Conservation (phyloP, 2,797 vertebrate species). For the Toxotes lorentzi region DNA sequence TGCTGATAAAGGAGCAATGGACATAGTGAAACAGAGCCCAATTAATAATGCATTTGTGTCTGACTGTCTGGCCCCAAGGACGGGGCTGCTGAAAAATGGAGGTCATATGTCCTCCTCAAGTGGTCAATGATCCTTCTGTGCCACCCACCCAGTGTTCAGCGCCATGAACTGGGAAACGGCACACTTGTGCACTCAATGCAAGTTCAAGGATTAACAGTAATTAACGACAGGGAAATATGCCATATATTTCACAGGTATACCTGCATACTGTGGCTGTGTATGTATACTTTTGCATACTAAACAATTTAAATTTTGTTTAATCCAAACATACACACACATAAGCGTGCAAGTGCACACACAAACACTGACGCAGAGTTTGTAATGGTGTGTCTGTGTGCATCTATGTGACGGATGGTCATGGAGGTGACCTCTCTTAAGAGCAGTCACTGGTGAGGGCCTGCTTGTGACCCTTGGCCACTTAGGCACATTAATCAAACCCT, state of each 20-base stretch:
- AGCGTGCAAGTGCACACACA: constrained; percentile 9
- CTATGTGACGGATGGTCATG: constrained; percentile 88
- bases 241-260: not conserved
- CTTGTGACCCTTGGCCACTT: constrained; percentile 93
- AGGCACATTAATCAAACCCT: constrained; percentile 95
- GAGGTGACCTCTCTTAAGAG: constrained; percentile 92
- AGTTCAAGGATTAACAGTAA: constrained; percentile 31
- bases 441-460: constrained; percentile 86
- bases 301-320: constrained; percentile 33
- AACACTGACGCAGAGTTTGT: constrained; percentile 45
- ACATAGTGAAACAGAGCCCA: constrained; percentile 81
- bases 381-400: constrained; percentile 52
- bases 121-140: constrained; percentile 74
- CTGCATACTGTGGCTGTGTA: constrained; percentile 9
- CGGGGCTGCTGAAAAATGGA: constrained; percentile 77
- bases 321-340: not conserved
- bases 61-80: constrained; percentile 83
- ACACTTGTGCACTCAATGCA: constrained; percentile 21
- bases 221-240: constrained; percentile 15
- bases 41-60: constrained; percentile 87
- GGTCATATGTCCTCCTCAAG: constrained; percentile 77
- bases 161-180: constrained; percentile 29
- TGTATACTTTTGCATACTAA: constrained; percentile 25
- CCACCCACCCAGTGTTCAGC: constrained; percentile 70
- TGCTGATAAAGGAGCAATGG: constrained; percentile 81